These are phyloP conservation scores for Corvus cornix DNA, from an alignment of 2,113 vertebrate genomes.

Conservation along the genomic window DNA sequence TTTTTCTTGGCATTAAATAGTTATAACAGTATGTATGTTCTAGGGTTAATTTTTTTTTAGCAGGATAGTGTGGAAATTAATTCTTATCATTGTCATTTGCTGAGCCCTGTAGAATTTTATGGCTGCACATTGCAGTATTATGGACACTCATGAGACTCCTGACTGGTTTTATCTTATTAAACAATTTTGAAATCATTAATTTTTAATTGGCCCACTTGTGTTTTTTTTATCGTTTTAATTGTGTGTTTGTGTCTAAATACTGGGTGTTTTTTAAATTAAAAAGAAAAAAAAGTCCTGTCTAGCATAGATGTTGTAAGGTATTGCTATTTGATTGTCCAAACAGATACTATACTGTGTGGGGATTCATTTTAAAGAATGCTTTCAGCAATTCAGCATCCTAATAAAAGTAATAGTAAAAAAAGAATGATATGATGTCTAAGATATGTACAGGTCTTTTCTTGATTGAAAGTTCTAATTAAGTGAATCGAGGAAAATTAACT, in stretches of 20 bases:
- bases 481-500: constrained; percentile 93
- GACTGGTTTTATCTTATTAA: constrained; percentile 81
- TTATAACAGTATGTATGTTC: constrained; percentile 36
- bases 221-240: constrained; percentile 79
- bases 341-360: constrained; percentile 27
- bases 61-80: constrained; percentile 53
- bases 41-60: constrained; percentile 45
- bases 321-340: not conserved
- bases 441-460: constrained; percentile 76
- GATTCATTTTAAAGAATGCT: constrained; percentile 67
- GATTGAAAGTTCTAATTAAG: constrained; percentile 99
- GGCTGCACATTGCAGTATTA: constrained; percentile 55
- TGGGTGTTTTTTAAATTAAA: constrained; percentile 29
- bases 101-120: constrained; percentile 74
- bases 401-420: constrained; percentile 61
- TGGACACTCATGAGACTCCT: constrained; percentile 76
- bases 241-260: constrained; percentile 37
- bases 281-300: not conserved
- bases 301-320: constrained; percentile 1
- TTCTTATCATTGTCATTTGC: constrained; percentile 64
- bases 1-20: constrained; percentile 5
- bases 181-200: constrained; percentile 85
- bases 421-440: constrained; percentile 70
- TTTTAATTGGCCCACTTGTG: constrained; percentile 76
- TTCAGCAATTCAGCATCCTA: constrained; percentile 65